A percentile compares a stretch with the other conserved stretches of the same genome.
Conservation (phyloP, 2,797 vertebrate genomes). For the Hozukius guyotensis region DNA sequence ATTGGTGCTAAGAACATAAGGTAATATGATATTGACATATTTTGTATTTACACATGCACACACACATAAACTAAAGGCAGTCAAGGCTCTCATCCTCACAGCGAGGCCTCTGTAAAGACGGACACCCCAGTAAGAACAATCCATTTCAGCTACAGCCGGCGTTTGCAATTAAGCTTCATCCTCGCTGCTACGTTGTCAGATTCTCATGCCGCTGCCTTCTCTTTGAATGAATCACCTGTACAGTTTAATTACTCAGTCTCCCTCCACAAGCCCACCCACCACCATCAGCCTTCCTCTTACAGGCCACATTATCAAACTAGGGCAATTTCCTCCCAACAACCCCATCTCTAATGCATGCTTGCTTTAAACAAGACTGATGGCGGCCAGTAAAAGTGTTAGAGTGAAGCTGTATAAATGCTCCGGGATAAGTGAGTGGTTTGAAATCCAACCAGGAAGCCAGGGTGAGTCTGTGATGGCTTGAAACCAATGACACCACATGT, state of each 20-base stretch:
- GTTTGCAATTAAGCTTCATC: constrained; percentile 76
- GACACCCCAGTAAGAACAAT: constrained; percentile 73
- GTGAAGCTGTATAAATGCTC: constrained; percentile 71
- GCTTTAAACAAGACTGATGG: constrained; percentile 79
- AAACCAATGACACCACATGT: constrained; percentile 48
- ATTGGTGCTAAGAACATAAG: background rate
- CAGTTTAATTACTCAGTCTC: constrained; percentile 82
- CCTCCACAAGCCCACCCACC: constrained; percentile 73
- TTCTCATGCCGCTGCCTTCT: constrained; percentile 66
- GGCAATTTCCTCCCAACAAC: constrained; percentile 65
- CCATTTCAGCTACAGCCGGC: constrained; percentile 65
- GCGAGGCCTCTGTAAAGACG: constrained; percentile 58
- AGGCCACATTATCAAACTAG: constrained; percentile 75
- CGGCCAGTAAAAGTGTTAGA: constrained; percentile 65
- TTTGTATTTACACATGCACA: constrained; percentile 39
- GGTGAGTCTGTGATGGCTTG: constrained; percentile 34
- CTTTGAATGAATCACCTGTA: constrained; percentile 82
- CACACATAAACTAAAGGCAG: constrained; percentile 39
- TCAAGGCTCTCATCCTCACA: constrained; percentile 53
- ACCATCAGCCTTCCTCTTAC: constrained; percentile 68
- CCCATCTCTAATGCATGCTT: constrained; percentile 66
- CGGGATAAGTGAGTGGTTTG: constrained; percentile 61
- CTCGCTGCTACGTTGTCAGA: constrained; percentile 68
- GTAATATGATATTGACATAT: constrained; percentile 31
- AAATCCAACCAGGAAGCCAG: constrained; percentile 64